These are phyloP conservation scores for Spisula solida DNA, from an alignment of 2,888 invertebrate species.

Conservation along the genomic window DNA sequence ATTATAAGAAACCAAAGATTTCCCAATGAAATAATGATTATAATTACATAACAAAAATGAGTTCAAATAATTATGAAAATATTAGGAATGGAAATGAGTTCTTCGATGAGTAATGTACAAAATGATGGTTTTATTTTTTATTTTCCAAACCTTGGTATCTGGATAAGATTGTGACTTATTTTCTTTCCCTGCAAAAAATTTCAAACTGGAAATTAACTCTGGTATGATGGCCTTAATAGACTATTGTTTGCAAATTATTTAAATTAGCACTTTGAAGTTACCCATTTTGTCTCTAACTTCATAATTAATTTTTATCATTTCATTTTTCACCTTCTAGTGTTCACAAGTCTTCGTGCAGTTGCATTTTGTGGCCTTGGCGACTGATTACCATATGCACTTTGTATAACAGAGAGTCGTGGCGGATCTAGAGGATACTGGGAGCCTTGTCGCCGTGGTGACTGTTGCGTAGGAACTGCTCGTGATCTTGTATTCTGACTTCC, in stretches of 20 bases:
- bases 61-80: too few species aligned
- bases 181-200: too few species aligned
- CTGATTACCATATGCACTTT: slow-evolving; percentile 18
- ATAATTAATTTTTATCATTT: neutral
- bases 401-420: slow-evolving; percentile 19
- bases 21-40: too few species aligned
- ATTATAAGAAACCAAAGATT: too few species aligned
- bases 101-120: too few species aligned
- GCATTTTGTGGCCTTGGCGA: slow-evolving; percentile 16
- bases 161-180: too few species aligned
- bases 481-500: slow-evolving; percentile 14
- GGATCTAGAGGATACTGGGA: neutral
- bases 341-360: neutral
- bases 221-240: too few species aligned
- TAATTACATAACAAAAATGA: too few species aligned
- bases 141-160: too few species aligned
- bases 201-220: too few species aligned
- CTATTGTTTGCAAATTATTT: neutral
- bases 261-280: neutral
- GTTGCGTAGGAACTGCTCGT: neutral
- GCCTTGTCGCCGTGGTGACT: slow-evolving; percentile 24
- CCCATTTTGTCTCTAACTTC: neutral
- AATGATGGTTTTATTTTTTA: too few species aligned
- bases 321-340: neutral
- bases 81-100: too few species aligned